A percentile compares a stretch with the other conserved stretches of the same genome.
phyloP scores from a whole-genome alignment of 2,113 vertebrate genomes.

The Rallus limicola region DNA sequence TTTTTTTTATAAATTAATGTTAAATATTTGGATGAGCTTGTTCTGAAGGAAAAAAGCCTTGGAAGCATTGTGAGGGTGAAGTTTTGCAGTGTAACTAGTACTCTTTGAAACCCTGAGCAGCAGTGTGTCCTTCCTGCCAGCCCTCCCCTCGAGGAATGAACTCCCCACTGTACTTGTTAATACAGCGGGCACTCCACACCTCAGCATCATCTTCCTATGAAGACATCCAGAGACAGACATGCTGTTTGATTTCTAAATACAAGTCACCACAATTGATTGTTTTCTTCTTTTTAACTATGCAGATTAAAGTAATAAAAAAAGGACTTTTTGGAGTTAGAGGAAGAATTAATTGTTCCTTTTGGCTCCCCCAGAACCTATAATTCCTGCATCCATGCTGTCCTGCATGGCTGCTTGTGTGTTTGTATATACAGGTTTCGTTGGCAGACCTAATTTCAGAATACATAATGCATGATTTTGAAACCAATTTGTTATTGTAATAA shows the following conservation, averaged over 20 bases:
- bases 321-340: constrained; percentile 45
- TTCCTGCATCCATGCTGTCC: constrained; percentile 1
- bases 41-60: background rate
- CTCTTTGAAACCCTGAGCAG: constrained; percentile 34
- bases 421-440: constrained; percentile 73
- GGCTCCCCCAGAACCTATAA: constrained; percentile 12
- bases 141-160: constrained; percentile 3
- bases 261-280: constrained; percentile 33
- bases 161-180: background rate
- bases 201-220: background rate
- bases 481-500: constrained; percentile 88
- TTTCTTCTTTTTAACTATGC: constrained; percentile 62
- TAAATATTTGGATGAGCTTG: constrained; percentile 26
- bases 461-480: constrained; percentile 86
- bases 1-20: constrained; percentile 43
- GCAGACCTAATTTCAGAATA: constrained; percentile 85
- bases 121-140: constrained; percentile 25
- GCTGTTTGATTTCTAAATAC: constrained; percentile 16
- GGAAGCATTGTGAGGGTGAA: background rate
- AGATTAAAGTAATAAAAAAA: constrained; percentile 62
- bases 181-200: background rate
- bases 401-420: constrained; percentile 56
- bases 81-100: constrained; percentile 38
- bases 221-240: background rate
- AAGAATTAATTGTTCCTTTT: constrained; percentile 53